Conservation (phyloP, 2,888 invertebrate genomes). For the Ashinkailepas kermadecensis region DNA sequence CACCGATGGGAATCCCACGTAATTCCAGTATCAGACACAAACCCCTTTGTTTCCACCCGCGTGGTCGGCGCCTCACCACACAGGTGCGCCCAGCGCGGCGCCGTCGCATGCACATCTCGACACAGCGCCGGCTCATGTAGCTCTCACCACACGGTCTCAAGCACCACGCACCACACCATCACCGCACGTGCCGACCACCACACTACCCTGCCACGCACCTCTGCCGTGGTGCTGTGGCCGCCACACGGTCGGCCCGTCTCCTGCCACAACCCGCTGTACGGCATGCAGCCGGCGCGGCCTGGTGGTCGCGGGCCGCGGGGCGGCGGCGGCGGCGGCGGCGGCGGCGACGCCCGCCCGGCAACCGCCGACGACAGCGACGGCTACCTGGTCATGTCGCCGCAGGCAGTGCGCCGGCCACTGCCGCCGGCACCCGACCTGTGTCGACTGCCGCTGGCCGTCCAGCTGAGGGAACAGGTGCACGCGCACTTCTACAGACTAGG, state of each 20-base stretch:
- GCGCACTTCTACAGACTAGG: neutral
- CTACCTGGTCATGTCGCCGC: neutral
- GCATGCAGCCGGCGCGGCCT: neutral
- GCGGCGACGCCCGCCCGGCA: neutral
- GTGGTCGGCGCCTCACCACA: no score
- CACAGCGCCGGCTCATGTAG: no score
- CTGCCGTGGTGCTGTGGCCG: neutral
- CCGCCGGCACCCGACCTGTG: neutral
- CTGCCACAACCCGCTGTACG: neutral
- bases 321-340: neutral
- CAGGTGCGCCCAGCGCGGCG: no score
- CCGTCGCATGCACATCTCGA: no score
- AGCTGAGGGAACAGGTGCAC: neutral
- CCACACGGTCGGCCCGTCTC: neutral
- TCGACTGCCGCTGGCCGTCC: neutral
- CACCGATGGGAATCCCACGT: no score
- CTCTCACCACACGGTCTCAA: neutral
- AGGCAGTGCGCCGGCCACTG: neutral
- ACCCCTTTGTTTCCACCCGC: no score
- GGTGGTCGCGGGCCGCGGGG: neutral
- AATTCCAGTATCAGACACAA: no score
- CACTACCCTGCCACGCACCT: neutral
- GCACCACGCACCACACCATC: neutral
- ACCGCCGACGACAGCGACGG: neutral
- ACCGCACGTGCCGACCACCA: neutral